phyloP scores from a whole-genome alignment of 2,113 vertebrate species.

The Aspidoscelis tigris region DNA sequence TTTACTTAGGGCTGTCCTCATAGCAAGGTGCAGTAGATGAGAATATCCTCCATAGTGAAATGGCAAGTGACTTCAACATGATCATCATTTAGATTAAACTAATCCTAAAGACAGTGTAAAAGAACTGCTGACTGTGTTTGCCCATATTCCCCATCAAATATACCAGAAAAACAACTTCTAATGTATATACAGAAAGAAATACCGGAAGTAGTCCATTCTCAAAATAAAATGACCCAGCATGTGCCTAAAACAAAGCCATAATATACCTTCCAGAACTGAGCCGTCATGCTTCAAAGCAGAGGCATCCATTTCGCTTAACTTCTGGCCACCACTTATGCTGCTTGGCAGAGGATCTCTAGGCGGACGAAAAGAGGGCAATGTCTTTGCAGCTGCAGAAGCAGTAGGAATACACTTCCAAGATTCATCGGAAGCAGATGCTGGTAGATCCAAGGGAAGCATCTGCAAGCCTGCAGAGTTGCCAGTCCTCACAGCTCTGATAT shows the following conservation, averaged over 20 bases:
- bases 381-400: conserved; percentile 13
- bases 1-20: no score
- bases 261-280: conserved; percentile 57
- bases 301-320: neutral
- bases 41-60: neutral
- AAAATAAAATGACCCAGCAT: neutral
- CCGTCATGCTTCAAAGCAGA: neutral
- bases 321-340: conserved; percentile 12
- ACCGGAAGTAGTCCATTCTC: no score
- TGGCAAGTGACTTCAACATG: neutral
- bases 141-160: neutral
- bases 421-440: conserved; percentile 18
- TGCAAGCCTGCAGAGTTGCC: neutral
- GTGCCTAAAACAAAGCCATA: neutral
- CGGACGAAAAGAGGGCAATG: neutral
- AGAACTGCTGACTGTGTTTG: no score
- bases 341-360: neutral
- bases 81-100: neutral
- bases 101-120: neutral
- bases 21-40: neutral
- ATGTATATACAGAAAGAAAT: no score
- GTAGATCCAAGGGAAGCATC: neutral
- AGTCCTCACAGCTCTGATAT: neutral
- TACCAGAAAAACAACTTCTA: no score
- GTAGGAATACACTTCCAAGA: neutral